Conservation (phyloP, 2,113 vertebrate genomes). For the Amazona guildingii region DNA sequence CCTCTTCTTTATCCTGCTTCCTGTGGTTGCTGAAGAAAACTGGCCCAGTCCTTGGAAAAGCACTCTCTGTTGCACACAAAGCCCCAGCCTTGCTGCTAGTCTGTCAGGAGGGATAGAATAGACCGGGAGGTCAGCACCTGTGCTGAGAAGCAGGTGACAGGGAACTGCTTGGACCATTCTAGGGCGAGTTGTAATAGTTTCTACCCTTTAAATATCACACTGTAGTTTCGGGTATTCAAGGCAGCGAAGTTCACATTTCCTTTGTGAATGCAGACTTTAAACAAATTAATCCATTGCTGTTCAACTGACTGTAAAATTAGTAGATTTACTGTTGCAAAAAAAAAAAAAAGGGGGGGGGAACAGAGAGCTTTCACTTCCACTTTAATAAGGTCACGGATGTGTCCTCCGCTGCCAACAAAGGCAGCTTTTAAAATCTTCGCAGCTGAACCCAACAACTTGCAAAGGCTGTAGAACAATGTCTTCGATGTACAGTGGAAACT, state of each 20-base stretch:
- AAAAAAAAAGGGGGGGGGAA: not conserved
- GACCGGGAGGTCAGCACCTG: slow-evolving; percentile 83
- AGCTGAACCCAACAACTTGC: slow-evolving; percentile 71
- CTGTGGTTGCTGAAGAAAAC: slow-evolving; percentile 75
- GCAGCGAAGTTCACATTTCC: slow-evolving; percentile 83
- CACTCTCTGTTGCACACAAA: slow-evolving; percentile 77
- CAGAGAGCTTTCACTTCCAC: slow-evolving; percentile 71
- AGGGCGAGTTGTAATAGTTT: slow-evolving; percentile 73
- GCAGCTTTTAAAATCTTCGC: slow-evolving; percentile 76
- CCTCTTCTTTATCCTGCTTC: slow-evolving; percentile 80
- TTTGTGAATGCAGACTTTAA: slow-evolving; percentile 87
- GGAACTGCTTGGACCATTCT: slow-evolving; percentile 66
- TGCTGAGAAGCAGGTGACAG: slow-evolving; percentile 86
- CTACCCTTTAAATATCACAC: slow-evolving; percentile 70
- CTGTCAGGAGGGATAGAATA: slow-evolving; percentile 70
- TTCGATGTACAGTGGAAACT: slow-evolving; percentile 53
- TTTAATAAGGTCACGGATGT: slow-evolving; percentile 75
- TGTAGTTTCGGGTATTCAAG: slow-evolving; percentile 81
- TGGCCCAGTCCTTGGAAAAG: slow-evolving; percentile 73
- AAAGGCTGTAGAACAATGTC: slow-evolving; percentile 62
- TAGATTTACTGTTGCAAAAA: slow-evolving; percentile 86
- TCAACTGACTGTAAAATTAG: slow-evolving; percentile 97
- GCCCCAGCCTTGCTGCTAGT: slow-evolving; percentile 68
- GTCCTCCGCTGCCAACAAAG: slow-evolving; percentile 75
- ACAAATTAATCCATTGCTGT: slow-evolving; percentile 93